Conservation (phyloP, 2,113 vertebrate species). For the Poicephalus gulielmi region DNA sequence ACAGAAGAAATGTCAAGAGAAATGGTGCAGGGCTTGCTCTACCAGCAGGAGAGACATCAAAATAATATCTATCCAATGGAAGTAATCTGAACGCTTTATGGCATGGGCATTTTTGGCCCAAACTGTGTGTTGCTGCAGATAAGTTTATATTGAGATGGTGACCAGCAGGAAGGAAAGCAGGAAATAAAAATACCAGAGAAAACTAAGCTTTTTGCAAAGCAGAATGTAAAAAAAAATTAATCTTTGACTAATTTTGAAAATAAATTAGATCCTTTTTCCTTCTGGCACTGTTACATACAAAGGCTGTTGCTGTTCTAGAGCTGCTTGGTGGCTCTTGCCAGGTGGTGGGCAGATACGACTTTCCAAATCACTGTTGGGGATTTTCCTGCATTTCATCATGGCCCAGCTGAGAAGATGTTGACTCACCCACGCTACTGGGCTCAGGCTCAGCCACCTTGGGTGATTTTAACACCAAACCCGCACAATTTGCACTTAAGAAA, state of each 20-base stretch:
- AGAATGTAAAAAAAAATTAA: background rate
- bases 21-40: constrained; percentile 41
- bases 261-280: background rate
- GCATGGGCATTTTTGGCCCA: background rate
- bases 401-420: background rate
- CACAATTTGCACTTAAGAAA: background rate
- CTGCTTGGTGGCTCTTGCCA: background rate
- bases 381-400: background rate
- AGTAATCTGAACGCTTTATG: background rate
- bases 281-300: background rate
- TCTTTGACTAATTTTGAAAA: background rate
- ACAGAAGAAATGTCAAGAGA: background rate
- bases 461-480: background rate
- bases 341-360: background rate
- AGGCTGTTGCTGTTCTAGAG: background rate
- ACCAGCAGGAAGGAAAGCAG: background rate
- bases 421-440: background rate
- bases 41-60: background rate
- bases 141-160: background rate
- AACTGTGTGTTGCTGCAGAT: background rate
- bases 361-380: background rate
- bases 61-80: background rate
- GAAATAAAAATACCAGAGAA: background rate
- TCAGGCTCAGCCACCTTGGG: background rate
- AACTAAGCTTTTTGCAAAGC: background rate